Evolutionary conservation across 2,797 vertebrate genomes (phyloP).

Genomic region (Ptychobarbus kaznakovi): DNA sequence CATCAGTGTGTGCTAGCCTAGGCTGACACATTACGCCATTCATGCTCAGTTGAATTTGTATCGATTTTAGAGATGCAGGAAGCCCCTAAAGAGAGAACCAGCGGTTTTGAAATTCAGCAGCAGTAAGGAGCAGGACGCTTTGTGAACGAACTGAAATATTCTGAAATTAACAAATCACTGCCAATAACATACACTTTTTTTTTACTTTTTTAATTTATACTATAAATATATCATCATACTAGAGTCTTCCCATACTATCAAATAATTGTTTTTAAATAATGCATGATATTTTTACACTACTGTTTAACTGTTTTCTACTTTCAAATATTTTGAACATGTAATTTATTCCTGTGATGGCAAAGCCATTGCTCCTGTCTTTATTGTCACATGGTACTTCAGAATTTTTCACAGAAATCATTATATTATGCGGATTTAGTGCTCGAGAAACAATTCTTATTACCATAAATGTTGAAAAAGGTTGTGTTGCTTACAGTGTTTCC

Average conservation of each 20-base stretch:
- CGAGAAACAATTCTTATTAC: neutral
- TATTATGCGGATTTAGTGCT: neutral
- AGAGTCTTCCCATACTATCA: neutral
- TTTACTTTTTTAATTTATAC: neutral
- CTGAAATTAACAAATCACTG: neutral
- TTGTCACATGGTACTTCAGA: neutral
- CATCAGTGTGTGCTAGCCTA: slow-evolving; percentile 25
- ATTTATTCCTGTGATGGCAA: neutral
- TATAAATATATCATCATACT: neutral
- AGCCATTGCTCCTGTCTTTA: neutral
- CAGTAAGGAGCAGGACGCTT: neutral
- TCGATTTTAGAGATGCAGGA: slow-evolving; percentile 27
- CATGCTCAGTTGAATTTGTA: slow-evolving; percentile 4
- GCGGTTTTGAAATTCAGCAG: neutral
- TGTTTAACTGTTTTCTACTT: neutral
- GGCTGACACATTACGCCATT: slow-evolving; percentile 20
- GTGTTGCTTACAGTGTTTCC: neutral
- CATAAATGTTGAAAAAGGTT: neutral
- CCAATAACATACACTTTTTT: neutral
- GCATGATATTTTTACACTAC: neutral
- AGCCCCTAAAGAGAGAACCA: neutral
- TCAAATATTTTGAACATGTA: too few relatives aligned
- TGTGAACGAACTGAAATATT: neutral
- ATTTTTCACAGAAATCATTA: neutral
- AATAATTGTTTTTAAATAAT: neutral